Conservation (phyloP, 2,797 vertebrate species). For the Carcharodon carcharias region DNA sequence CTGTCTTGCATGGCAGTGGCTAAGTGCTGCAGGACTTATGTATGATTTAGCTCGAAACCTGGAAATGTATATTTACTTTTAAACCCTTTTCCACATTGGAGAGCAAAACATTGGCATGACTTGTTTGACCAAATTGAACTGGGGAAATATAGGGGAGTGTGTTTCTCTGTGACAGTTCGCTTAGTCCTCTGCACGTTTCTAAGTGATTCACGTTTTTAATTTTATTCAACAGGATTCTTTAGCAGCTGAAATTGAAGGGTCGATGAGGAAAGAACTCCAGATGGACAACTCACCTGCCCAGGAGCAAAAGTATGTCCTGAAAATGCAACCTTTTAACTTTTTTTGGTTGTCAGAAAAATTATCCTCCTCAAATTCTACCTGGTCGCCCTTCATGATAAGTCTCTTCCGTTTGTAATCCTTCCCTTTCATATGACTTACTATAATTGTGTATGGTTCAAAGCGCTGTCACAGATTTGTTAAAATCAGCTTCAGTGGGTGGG, state of each 20-base stretch:
- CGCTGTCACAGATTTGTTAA: neutral
- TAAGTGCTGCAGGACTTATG: neutral
- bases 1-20: neutral
- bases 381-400: neutral
- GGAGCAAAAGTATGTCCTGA: conserved; percentile 71
- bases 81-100: neutral
- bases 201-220: conserved; percentile 35
- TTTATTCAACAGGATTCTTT: conserved; percentile 77
- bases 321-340: neutral
- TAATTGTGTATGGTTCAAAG: neutral
- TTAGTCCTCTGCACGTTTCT: neutral
- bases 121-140: neutral
- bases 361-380: neutral
- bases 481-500: neutral
- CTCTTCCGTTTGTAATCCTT: neutral
- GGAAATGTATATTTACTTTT: neutral
- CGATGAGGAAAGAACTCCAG: conserved; percentile 94
- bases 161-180: neutral
- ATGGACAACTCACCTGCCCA: conserved; percentile 84
- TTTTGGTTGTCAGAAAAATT: neutral
- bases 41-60: neutral
- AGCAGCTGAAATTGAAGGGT: conserved; percentile 96
- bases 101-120: neutral
- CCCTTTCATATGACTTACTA: neutral
- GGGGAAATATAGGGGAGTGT: neutral